Evolutionary conservation across 2,888 invertebrate species (phyloP), one percentile per base, ranked within the genome.

Genomic region (Dorcus parallelipipedus): DNA sequence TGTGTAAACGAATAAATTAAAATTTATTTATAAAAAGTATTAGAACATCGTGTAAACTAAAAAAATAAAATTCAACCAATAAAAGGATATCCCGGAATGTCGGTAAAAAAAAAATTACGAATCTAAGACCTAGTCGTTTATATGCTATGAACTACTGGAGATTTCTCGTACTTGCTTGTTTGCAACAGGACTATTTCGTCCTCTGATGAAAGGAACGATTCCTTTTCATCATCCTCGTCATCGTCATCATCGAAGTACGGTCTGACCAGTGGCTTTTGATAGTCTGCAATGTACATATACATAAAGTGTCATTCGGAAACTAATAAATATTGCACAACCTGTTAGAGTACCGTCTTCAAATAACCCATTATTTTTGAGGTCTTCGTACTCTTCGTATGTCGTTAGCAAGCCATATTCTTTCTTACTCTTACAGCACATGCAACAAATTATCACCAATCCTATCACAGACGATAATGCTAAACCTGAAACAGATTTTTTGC

Each of bases 201-300:
- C 38, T 68, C 71, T 2, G 64, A 65, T 10, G 65, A 64, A 40
- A 64, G 54, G 26, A 59, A 56, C 9, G 56, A 56, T 10, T 67
- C 64, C 41, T 63, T 67, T 5, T 74, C 72, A 9, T 75, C 76
- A 52, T 86, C 77, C 3, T 87, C 85, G 45, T 89, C 88, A 26
- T 87, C 85, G 45, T 89, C 88, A 33, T 88, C 88, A 64, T 90
- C 90, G 67, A 82, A 91, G 73, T 90, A 90, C 0, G 90, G 89
- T 69, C 84, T 81, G 3, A 73, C 71, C 9, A 76, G 57, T 9
- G 73, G 71, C 63, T 75, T 74, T 51, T 71, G 74, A 68, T 61
- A 65, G 68, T 61, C 56, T 66, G 64, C 38, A 33, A 33, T 6
- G 5, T 33, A 6, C 7, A 33, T 6, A 20, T 2, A 20, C 20